phyloP scores from a whole-genome alignment of 1,140 invertebrate genomes.

The Zaprionus tsacasi region DNA sequence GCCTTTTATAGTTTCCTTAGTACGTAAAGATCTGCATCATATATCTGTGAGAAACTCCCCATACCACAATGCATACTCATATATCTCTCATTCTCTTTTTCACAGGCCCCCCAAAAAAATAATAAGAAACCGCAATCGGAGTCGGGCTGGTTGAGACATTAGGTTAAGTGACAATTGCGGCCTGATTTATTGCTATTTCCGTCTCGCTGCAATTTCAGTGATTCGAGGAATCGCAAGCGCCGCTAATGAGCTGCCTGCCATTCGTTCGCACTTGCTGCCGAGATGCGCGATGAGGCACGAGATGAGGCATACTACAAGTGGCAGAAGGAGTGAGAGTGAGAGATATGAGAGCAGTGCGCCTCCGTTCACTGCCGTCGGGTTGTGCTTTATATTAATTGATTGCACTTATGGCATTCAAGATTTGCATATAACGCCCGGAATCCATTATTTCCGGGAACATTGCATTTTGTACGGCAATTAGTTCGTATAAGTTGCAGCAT shows the following conservation, averaged over 20 bases:
- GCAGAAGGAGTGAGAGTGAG: slow-evolving; percentile 4
- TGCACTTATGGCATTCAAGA: slow-evolving; percentile 68
- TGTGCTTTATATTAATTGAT: slow-evolving; percentile 67
- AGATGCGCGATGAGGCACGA: slow-evolving; percentile 4
- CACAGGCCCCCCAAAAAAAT: not conserved
- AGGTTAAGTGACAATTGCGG: slow-evolving; percentile 74
- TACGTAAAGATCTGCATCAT: not conserved
- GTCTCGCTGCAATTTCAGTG: slow-evolving; percentile 81
- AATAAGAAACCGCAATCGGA: slow-evolving; percentile 8
- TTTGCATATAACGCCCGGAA: slow-evolving; percentile 68
- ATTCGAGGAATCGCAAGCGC: slow-evolving; percentile 83
- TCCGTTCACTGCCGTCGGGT: not conserved
- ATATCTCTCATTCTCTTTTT: slow-evolving; percentile 6
- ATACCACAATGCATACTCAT: not conserved
- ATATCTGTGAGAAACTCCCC: not conserved
- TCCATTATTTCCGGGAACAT: slow-evolving; percentile 84
- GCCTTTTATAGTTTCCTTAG: not conserved
- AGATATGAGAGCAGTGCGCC: not conserved
- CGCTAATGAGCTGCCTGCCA: slow-evolving; percentile 79
- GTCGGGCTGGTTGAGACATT: slow-evolving; percentile 52
- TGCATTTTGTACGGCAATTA: slow-evolving; percentile 84
- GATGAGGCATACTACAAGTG: slow-evolving; percentile 1
- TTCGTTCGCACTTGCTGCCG: slow-evolving; percentile 55
- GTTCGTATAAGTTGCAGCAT: slow-evolving; percentile 64
- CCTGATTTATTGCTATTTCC: slow-evolving; percentile 82